Base-by-base conservation (phyloP, 2,113 vertebrate genomes). In the Oryzias melastigma region DNA sequence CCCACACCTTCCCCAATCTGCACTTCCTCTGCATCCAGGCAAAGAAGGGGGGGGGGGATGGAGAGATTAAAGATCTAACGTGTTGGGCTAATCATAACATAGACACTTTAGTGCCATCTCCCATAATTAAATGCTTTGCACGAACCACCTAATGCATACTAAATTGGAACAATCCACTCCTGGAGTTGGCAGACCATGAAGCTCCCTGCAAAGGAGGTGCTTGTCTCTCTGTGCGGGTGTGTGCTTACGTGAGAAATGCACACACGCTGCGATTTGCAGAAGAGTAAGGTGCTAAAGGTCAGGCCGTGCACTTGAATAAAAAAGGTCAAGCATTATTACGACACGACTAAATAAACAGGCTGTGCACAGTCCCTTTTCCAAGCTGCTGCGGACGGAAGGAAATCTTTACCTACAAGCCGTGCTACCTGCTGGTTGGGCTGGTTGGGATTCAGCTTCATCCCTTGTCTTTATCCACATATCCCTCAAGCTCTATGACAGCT, bases 51-150 rank as follows among this genome's bases (percentile, higher is more conserved):
- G 20, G 1, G 15, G 63, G 77, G 80, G 77, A 74, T 72, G 58
- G 78, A 86, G 88, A 88, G 82, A 87, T 90, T 89, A 89, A 70
- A 78, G 84, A 79, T 90, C 87, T 82, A 90, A 87, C 83, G 70
- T 85, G 85, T 85, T 84, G 80, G 78, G 89, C 86, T 91, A 91
- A 90, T 91, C 88, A 84, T 87, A 92, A 92, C 84, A 87, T 79
- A 89, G 83, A 82, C 86, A 86, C 85, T 88, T 89, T 88, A 89
- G 89, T 82, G 83, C 80, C 85, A 90, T 87, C 78, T 88, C 57
- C 80, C 88, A 88, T 91, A 92, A 92, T 91, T 85, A 93, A 91
- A 86, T 83, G 86, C 86, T 89, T 83, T 82, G 83, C 86, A 77
- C 83, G 84, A 85, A 85, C 85, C 81, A 88, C 77, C 82, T 88